phyloP scores from a whole-genome alignment of 2,888 invertebrate genomes.

The Seira musarum region DNA sequence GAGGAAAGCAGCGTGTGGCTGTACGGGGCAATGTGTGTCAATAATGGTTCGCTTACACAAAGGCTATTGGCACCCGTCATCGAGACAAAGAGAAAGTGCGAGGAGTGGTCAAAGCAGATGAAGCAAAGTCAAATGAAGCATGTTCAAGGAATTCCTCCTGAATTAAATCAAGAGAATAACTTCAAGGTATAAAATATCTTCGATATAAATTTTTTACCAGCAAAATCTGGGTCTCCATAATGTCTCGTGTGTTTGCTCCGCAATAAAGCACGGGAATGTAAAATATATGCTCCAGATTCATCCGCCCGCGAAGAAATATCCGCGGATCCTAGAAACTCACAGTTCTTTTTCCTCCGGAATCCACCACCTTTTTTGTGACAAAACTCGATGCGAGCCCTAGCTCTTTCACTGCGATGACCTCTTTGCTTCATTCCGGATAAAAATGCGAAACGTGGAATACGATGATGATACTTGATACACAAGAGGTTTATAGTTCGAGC shows the following conservation, averaged over 20 bases:
- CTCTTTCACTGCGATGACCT: slow-evolving; percentile 67
- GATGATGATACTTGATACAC: background rate
- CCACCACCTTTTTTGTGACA: slow-evolving; percentile 58
- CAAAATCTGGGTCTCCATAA: slow-evolving; percentile 56
- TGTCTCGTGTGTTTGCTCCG: slow-evolving; percentile 47
- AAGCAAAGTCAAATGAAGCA: background rate
- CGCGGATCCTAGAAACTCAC: slow-evolving; percentile 52
- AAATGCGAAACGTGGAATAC: background rate
- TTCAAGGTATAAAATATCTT: background rate
- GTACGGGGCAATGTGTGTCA: too few relatives aligned
- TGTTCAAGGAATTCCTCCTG: too few relatives aligned
- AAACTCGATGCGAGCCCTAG: slow-evolving; percentile 67
- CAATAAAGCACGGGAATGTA: slow-evolving; percentile 47
- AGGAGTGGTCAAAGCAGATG: too few relatives aligned
- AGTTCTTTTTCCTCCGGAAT: slow-evolving; percentile 39
- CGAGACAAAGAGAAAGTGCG: too few relatives aligned
- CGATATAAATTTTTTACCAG: slow-evolving; percentile 31
- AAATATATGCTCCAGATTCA: slow-evolving; percentile 46
- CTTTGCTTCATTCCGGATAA: slow-evolving; percentile 67
- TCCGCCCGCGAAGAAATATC: slow-evolving; percentile 46
- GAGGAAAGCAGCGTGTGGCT: too few relatives aligned
- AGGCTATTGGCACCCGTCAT: background rate
- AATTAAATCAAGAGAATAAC: background rate
- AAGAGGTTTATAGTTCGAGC: background rate
- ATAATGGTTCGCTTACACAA: too few relatives aligned